Evolutionary conservation across 1,140 invertebrate species (phyloP), one percentile per base, ranked within the genome.

Genomic region (Drosophila sp.): DNA sequence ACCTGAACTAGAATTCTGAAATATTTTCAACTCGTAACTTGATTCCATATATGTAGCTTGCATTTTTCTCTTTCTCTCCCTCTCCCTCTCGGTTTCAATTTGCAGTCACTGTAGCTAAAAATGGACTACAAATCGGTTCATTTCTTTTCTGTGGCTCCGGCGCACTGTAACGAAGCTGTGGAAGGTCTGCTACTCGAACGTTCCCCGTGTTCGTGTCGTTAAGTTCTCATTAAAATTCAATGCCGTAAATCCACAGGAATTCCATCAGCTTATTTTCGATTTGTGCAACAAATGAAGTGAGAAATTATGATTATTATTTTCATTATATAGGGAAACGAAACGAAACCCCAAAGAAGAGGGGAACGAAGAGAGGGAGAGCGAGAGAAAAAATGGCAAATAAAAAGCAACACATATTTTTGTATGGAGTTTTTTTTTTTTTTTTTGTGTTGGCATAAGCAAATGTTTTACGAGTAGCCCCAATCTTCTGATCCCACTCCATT

Each of bases 231-330:
- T 72, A 61, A 72, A 72, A 73, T 70, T 76, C 63, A 72, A 70
- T 66, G 54, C 70, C 55, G 47, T 44, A 58, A 78, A 64, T 56
- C 35, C 54, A 29, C 10, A 55, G 54, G 58, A 61, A 41, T 38
- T 41, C 74, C 8, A 47, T 40, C n/a, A 62, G 67, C 77, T 70
- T 66, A 75, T 86, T 87, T 86, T 87, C 78, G 76, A 86, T 87
- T 87, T 86, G 79, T 81, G 82, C 82, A 86, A 86, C 82, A 86
- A 86, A 86, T 86, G 82, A 86, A 86, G 83, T 86, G 79, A 86
- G 82, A 86, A 86, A 86, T 86, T 86, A 86, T 85, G 81, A 79
- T 81, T 84, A 84, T 84, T 84, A 70, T 80, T 86, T 76, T 76
- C 69, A 81, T 85, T 81, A 76, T 71, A 60, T 71, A 60, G 71